Evolutionary conservation across 1,140 invertebrate genomes (phyloP).

Genomic region (Dendroctonus ponderosae): DNA sequence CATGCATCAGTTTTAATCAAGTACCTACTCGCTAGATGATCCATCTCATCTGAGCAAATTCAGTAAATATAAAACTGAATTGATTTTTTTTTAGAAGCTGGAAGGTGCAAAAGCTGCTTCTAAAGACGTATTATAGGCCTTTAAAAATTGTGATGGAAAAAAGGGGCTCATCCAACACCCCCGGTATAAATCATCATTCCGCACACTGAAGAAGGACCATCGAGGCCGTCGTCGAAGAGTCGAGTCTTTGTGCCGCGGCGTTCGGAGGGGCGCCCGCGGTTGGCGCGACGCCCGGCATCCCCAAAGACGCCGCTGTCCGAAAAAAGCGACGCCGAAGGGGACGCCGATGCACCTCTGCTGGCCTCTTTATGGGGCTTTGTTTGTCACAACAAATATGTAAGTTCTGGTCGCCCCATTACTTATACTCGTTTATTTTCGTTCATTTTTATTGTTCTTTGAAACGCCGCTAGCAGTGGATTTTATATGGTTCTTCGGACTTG

Average conservation of each 20-base stretch:
- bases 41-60: too few species aligned
- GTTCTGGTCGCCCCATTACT: conserved; percentile 4
- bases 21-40: too few species aligned
- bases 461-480: too few species aligned
- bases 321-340: conserved; percentile 16
- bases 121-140: not conserved
- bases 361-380: conserved; percentile 19
- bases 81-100: too few species aligned
- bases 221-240: conserved; percentile 26
- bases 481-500: too few species aligned
- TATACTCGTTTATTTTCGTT: conserved; percentile 9
- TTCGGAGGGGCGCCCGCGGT: not conserved
- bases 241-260: conserved; percentile 20
- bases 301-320: conserved; percentile 5
- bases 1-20: too few species aligned
- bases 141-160: not conserved
- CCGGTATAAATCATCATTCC: not conserved
- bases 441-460: not conserved
- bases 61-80: too few species aligned
- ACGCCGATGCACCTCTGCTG: conserved; percentile 21
- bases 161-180: not conserved
- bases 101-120: too few species aligned
- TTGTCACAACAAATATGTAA: conserved; percentile 21
- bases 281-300: conserved; percentile 1
- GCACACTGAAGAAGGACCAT: conserved; percentile 14